Evolutionary conservation across 1,140 invertebrate species (phyloP).

Genomic region (Drosophila rufa): DNA sequence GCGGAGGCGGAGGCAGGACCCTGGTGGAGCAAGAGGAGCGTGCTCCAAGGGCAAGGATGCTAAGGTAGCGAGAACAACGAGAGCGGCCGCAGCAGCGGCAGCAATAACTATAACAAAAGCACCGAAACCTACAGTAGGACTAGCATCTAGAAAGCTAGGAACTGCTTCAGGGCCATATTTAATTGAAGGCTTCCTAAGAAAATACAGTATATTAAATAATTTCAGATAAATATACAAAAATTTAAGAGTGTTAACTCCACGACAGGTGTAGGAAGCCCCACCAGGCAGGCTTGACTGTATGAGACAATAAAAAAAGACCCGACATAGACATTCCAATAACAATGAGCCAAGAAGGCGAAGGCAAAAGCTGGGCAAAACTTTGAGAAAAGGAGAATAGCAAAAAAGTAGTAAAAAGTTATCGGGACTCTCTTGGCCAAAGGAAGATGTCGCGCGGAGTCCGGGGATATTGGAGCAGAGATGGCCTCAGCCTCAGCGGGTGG

Average conservation of each 20-base stretch:
- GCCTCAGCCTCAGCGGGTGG: constrained; percentile 24
- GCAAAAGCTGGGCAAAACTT: constrained; percentile 21
- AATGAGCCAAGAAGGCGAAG: constrained; percentile 51
- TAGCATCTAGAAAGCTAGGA: too few relatives aligned
- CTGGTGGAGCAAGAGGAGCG: constrained; percentile 3
- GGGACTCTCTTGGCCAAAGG: constrained; percentile 14
- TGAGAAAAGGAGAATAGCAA: constrained; percentile 8
- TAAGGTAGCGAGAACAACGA: constrained; percentile 70
- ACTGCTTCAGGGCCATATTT: neutral
- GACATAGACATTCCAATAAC: constrained; percentile 74
- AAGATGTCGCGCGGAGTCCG: constrained; percentile 21
- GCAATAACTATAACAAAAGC: constrained; percentile 72
- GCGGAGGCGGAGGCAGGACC: constrained; percentile 2
- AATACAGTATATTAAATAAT: neutral
- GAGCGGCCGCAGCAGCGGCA: constrained; percentile 29
- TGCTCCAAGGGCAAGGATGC: constrained; percentile 66
- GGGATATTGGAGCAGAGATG: neutral
- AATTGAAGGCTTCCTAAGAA: neutral
- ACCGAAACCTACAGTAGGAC: constrained; percentile 9
- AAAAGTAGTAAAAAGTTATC: constrained; percentile 56
- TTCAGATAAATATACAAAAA: neutral
- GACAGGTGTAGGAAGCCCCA: neutral
- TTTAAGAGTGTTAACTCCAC: neutral
- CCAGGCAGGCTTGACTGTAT: constrained; percentile 13
- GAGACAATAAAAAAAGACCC: constrained; percentile 4